Base-by-base conservation (phyloP, 2,113 vertebrate species). In the Phainopepla nitens region DNA sequence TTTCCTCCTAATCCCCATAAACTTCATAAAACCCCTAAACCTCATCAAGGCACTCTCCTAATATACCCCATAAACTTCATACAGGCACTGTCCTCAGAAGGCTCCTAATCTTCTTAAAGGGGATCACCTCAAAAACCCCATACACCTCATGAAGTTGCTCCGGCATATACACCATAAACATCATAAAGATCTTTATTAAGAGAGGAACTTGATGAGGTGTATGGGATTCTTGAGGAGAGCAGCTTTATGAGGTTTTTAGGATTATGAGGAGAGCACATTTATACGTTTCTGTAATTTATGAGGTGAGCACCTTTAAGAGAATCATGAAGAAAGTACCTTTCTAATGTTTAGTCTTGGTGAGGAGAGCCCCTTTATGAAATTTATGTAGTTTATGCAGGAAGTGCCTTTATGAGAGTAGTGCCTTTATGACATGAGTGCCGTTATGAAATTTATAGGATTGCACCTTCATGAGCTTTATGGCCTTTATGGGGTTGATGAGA, bases 81-180 rank as follows among this genome's bases (percentile, higher is more conserved):
- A 81, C 0, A 1, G 33, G 33, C 3, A 0, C 13, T 68, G 21
- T 33, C 62, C 22, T 47, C n/a, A 27, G 33, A 68, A 81, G n/a
- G 8, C 51, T 41, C 27, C 5, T 16, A 39, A 68, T n/a, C 11
- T 47, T 57, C 47, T 23, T 18, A 22, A 25, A 41, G 64, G 5
- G 18, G 35, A 31, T 36, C 50, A 49, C 29, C 47, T 42, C 47
- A 62, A 64, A n/a, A 69, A 49, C 4, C n/a, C 18, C 35, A 47
- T 13, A 39, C 9, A 33, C 10, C 14, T 41, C 64, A 49, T 35
- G 53, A 36, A 54, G 33, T 11, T 53, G 29, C 17, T 33, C 23
- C 51, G 2, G 0, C 29, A 62, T 42, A 21, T n/a, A 22, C 35
- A 13, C 44, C 35, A 39, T 39, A 76, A n/a, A n/a, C 29, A 50